Evolutionary conservation across 2,888 invertebrate genomes (phyloP).

Genomic region (Penaeus monodon): DNA sequence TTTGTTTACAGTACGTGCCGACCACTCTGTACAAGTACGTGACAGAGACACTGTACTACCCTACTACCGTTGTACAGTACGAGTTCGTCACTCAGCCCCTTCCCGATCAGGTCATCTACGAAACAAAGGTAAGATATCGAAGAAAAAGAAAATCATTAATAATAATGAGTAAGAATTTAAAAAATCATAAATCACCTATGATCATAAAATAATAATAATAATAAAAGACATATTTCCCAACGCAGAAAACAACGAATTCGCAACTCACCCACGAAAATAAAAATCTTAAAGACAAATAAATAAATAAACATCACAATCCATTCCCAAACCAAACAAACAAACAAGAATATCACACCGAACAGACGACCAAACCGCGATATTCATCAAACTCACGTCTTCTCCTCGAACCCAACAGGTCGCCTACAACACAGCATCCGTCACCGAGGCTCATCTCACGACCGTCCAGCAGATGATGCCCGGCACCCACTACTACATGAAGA

Average conservation of each 20-base stretch:
- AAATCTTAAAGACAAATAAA: too few species aligned
- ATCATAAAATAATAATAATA: too few species aligned
- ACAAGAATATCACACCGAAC: too few species aligned
- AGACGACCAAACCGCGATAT: background rate
- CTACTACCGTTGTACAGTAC: constrained; percentile 64
- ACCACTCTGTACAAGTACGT: constrained; percentile 64
- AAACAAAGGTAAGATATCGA: constrained; percentile 57
- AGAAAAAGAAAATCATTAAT: too few species aligned
- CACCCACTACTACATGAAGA: constrained; percentile 65
- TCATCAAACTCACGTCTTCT: background rate
- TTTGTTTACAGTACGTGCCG: constrained; percentile 56
- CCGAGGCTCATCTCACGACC: constrained; percentile 56
- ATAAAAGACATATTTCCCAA: too few species aligned
- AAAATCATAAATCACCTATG: too few species aligned
- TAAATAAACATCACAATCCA: too few species aligned
- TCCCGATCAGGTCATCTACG: constrained; percentile 63
- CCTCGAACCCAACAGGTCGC: constrained; percentile 48
- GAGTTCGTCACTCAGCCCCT: constrained; percentile 64
- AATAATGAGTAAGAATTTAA: too few species aligned
- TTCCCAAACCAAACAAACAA: too few species aligned
- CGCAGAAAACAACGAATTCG: too few species aligned
- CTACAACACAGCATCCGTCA: constrained; percentile 49
- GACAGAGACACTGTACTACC: constrained; percentile 63
- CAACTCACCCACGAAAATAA: too few species aligned
- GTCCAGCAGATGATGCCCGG: constrained; percentile 62